These are phyloP conservation scores for Hydropotes inermis DNA, from an alignment of 2,113 vertebrate genomes.

Conservation along the genomic window DNA sequence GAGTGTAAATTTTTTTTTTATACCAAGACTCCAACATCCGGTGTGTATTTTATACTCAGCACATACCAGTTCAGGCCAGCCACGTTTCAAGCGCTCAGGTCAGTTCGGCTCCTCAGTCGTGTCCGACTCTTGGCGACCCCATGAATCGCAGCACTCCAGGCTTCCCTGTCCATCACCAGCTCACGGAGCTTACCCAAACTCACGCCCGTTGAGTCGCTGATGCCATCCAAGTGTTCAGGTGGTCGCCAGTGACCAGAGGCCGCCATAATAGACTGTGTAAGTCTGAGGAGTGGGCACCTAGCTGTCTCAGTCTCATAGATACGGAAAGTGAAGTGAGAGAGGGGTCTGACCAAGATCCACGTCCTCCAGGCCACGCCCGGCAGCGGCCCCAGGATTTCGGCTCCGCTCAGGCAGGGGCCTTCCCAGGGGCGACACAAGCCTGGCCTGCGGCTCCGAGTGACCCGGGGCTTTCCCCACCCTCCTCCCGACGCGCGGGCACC, in stretches of 20 bases:
- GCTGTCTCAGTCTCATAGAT: too few relatives aligned
- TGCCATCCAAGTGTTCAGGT: neutral
- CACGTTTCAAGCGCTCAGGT: neutral
- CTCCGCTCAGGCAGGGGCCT: neutral
- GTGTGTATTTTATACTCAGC: rapidly evolving
- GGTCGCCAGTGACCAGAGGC: rapidly evolving
- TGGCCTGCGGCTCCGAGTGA: neutral
- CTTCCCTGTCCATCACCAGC: neutral
- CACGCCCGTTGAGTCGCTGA: neutral
- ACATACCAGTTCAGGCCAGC: rapidly evolving
- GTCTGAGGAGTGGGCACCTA: neutral
- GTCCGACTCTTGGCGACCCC: neutral
- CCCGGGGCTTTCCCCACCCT: neutral
- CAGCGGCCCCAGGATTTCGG: too few relatives aligned
- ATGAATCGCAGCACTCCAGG: neutral
- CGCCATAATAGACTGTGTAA: rapidly evolving
- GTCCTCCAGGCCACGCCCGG: rapidly evolving
- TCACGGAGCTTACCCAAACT: neutral
- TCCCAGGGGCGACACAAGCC: neutral
- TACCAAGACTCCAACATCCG: neutral
- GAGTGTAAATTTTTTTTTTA: neutral
- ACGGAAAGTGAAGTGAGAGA: neutral
- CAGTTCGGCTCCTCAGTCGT: neutral
- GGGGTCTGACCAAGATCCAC: neutral
- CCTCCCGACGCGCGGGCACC: neutral